Base-by-base conservation (phyloP, 2,888 invertebrate genomes). In the Beris chalybata region DNA sequence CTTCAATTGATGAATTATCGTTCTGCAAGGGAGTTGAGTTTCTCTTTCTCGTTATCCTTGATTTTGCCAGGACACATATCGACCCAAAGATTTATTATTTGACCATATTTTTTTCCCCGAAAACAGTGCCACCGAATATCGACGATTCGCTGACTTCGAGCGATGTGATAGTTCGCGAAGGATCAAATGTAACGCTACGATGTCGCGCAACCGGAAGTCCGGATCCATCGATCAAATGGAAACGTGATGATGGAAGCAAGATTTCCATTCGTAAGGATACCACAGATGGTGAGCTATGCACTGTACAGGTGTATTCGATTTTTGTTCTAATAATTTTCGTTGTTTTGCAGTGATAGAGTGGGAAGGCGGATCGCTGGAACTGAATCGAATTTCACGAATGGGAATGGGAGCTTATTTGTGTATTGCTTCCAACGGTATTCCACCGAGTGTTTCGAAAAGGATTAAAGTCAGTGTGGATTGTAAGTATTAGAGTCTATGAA, bases 381-480 rank as follows among this genome's bases (percentile, higher is more conserved):
- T 95, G 84, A 87, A 88, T 68, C 86, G 90, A 74, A 93, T 95
- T 75, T 93, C 93, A 61, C 85, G 95, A 71, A 83, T 93, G 71
- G 93, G 93, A 78, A 95, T 95, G 94, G 94, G 94, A 38, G 92
- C 91, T 55, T 94, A 93, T 81, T 85, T 95, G 71, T 96, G 95
- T 81, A 94, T 95, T 73, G 81, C 81, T 53, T 89, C 89, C 75
- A 95, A 95, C 76, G 91, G 92, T 12, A 91, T 95, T 13, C 94
- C 94, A 1, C 94, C 95, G 5, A 89, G 92, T 44, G 93, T 94
- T 69, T 93, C 93, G 77, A 95, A 95, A 82, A 85, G 92, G 76
- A 94, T 95, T 75, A 93, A 92, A 88, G 92, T 95, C 76, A 93
- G 92, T 84, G 94, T 95, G 48, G 93, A 95, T 82, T 95, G 94